Evolutionary conservation across 2,888 invertebrate species (phyloP).

Genomic region (Eulithis testata): DNA sequence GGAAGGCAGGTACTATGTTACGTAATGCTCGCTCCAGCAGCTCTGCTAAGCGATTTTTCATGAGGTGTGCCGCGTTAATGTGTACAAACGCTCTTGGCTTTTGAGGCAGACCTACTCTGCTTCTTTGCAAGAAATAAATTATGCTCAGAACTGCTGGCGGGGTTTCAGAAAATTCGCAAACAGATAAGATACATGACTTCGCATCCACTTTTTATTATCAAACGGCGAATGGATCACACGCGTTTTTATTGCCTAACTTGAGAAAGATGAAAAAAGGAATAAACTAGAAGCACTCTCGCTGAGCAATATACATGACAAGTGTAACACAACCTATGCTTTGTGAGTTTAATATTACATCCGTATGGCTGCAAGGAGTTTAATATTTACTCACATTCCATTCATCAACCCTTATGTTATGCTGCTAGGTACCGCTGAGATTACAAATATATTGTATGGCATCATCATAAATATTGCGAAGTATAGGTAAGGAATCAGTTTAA

Average conservation of each 20-base stretch:
- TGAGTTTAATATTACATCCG: constrained; percentile 15
- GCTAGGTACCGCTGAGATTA: constrained; percentile 1
- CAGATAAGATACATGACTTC: constrained; percentile 59
- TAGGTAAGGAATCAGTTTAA: background rate
- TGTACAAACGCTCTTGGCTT: constrained; percentile 79
- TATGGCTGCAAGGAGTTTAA: constrained; percentile 14
- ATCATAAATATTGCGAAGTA: constrained; percentile 4
- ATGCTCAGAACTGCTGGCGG: constrained; percentile 64
- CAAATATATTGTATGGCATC: constrained; percentile 7
- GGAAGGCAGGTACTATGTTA: constrained; percentile 46
- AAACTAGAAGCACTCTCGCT: constrained; percentile 19
- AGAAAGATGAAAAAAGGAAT: constrained; percentile 33
- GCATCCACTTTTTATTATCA: constrained; percentile 41
- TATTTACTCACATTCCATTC: constrained; percentile 14
- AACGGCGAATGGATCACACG: constrained; percentile 37
- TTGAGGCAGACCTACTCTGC: constrained; percentile 72
- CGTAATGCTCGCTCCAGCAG: constrained; percentile 61
- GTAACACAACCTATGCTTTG: constrained; percentile 23
- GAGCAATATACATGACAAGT: constrained; percentile 22
- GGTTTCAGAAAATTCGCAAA: constrained; percentile 64
- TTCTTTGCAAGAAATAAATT: constrained; percentile 81
- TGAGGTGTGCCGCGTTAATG: constrained; percentile 80
- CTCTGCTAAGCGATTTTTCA: constrained; percentile 82
- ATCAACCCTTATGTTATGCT: constrained; percentile 4
- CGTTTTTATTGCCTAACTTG: constrained; percentile 38